A percentile compares a stretch with the other conserved stretches of the same genome.
phyloP scores from a whole-genome alignment of 2,797 vertebrate genomes.

The Sebastes oblongus region DNA sequence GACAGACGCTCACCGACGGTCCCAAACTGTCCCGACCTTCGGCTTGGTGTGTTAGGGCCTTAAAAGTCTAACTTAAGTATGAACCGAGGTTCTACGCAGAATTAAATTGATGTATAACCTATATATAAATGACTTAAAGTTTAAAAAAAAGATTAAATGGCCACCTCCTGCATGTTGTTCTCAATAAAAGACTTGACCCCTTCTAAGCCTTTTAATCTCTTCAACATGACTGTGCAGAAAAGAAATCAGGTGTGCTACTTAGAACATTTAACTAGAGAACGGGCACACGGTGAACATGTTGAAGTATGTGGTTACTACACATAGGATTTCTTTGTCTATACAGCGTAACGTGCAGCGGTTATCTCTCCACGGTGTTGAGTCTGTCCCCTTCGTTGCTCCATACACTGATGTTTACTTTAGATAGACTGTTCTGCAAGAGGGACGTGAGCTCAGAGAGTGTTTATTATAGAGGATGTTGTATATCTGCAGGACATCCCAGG shows the following conservation, averaged over 20 bases:
- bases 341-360: conserved; percentile 1
- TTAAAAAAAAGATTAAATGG: background rate
- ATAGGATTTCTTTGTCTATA: conserved; percentile 18
- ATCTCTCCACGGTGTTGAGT: conserved; percentile 32
- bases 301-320: background rate
- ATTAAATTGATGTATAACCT: background rate
- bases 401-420: conserved; percentile 65
- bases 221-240: background rate
- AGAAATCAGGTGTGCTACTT: background rate
- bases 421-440: conserved; percentile 35
- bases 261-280: background rate
- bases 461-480: conserved; percentile 53
- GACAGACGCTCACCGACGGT: too few relatives aligned
- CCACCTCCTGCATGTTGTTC: background rate
- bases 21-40: too few relatives aligned
- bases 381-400: conserved; percentile 29
- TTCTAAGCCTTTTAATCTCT: background rate
- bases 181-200: background rate
- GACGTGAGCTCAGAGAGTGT: conserved; percentile 31
- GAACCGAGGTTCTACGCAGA: background rate
- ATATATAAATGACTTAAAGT: background rate
- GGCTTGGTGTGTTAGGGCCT: too few relatives aligned
- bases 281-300: background rate
- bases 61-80: background rate
- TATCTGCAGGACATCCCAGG: conserved; percentile 51